Base-by-base conservation (phyloP, 2,113 vertebrate genomes). In the Ammodytes marinus region DNA sequence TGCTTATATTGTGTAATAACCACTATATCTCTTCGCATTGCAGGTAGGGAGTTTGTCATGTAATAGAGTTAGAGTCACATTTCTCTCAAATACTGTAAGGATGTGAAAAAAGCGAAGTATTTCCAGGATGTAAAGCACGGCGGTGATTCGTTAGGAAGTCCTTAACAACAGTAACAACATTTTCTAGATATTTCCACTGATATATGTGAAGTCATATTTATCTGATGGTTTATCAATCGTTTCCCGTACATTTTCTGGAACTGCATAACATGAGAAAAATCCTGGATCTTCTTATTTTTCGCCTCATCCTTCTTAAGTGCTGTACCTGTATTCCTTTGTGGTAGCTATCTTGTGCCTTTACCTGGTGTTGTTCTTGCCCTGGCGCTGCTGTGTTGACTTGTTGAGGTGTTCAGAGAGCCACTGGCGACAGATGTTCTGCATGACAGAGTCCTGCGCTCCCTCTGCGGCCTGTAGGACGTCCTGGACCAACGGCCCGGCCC, bases 351-450 rank as follows among this genome's bases (percentile, higher is more conserved):
- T 12, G 13, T 1, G 1, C 67, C 64, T 77, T 88, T 89, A 95
- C 82, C 91, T 92, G 78, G 85, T 89, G 2, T n/a, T 92, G 74
- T 78, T 47, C 12, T 91, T 86, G 11, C 70, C 86, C 72, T 88
- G 94, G 4, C 77, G 87, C 40, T 88, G 92, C 79, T 80, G 89
- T 27, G 91, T 4, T 0, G 15, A 19, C 69, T 91, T 96, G 87
- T 90, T 92, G 83, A 95, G 94, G 83, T 97, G 97, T 17, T 97
- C 97, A 0, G 95, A 89, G 74, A 99, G 96, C 98, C 98, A 99
- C 79, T 99, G 98, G 58, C 94, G 77, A 55, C 98, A 99, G 92
- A 99, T 99, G 46, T 97, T 95, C 78, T 94, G 95, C 86, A 99
- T 98, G 2, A 98, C 93, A 0, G 96, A 94, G 61, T 99, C 98